Conservation (phyloP, 2,888 invertebrate genomes). For the Drosophila emarginata region DNA sequence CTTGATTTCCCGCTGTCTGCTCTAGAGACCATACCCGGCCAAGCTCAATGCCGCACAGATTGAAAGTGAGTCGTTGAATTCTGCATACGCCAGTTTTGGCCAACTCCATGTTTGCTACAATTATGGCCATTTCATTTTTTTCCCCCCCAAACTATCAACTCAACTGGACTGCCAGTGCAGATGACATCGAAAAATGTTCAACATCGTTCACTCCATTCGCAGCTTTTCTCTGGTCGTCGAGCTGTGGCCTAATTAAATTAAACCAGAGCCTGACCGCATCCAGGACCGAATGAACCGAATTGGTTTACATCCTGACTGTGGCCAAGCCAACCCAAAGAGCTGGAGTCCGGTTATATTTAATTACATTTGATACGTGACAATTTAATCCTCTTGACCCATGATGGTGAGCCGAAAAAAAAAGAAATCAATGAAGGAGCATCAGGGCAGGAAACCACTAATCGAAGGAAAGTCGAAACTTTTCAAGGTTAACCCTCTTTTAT, state of each 20-base stretch:
- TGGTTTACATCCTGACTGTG: constrained; percentile 37
- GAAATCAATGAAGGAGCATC: constrained; percentile 29
- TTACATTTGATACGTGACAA: constrained; percentile 69
- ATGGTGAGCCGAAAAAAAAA: constrained; percentile 16
- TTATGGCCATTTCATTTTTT: constrained; percentile 28
- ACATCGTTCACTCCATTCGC: constrained; percentile 29
- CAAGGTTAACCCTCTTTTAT: not conserved
- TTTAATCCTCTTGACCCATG: constrained; percentile 51
- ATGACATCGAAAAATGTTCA: not conserved
- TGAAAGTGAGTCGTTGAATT: constrained; percentile 5
- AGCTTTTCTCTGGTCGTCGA: constrained; percentile 35
- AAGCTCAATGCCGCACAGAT: constrained; percentile 32
- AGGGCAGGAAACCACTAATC: not conserved
- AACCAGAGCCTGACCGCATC: constrained; percentile 50
- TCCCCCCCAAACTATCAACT: not conserved
- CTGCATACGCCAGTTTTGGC: constrained; percentile 11
- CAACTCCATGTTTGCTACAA: constrained; percentile 23
- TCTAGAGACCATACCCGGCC: constrained; percentile 18
- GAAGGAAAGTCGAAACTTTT: constrained; percentile 5
- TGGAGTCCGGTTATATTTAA: constrained; percentile 50
- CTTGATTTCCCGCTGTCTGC: constrained; percentile 7
- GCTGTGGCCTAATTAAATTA: constrained; percentile 58
- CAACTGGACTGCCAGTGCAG: constrained; percentile 9
- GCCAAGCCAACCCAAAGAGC: constrained; percentile 1
- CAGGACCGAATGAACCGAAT: constrained; percentile 41